A percentile compares a stretch with the other conserved stretches of the same genome.
These are phyloP conservation scores for Paguma larvata DNA, from an alignment of 2,797 vertebrate genomes.

Conservation along the genomic window DNA sequence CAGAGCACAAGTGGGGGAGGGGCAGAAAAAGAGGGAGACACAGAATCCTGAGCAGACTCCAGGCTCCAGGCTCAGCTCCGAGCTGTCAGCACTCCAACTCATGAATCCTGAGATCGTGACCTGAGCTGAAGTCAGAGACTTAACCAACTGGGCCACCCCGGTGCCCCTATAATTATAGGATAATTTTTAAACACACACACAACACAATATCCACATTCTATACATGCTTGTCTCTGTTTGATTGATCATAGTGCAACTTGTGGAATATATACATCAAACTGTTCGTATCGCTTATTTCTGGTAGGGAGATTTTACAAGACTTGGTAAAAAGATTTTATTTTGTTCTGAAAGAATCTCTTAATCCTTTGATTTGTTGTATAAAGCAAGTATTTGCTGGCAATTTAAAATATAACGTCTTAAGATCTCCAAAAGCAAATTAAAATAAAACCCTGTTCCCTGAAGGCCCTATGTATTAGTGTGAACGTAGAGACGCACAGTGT, in stretches of 20 bases:
- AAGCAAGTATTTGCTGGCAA: background rate
- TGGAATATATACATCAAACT: background rate
- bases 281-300: background rate
- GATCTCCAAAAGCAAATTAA: background rate
- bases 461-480: background rate
- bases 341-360: constrained; percentile 23
- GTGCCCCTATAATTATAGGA: too few species aligned
- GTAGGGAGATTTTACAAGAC: background rate
- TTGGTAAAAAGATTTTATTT: background rate
- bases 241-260: background rate
- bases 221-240: background rate
- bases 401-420: background rate
- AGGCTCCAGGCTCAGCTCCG: too few species aligned
- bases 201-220: background rate
- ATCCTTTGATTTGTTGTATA: background rate
- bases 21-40: too few species aligned
- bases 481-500: background rate
- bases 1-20: too few species aligned
- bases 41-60: too few species aligned
- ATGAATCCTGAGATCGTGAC: too few species aligned
- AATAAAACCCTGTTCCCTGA: background rate
- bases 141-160: too few species aligned
- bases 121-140: too few species aligned
- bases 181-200: background rate
- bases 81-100: too few species aligned